Conservation (phyloP, 2,888 invertebrate species). For the Podabrus alpinus region DNA sequence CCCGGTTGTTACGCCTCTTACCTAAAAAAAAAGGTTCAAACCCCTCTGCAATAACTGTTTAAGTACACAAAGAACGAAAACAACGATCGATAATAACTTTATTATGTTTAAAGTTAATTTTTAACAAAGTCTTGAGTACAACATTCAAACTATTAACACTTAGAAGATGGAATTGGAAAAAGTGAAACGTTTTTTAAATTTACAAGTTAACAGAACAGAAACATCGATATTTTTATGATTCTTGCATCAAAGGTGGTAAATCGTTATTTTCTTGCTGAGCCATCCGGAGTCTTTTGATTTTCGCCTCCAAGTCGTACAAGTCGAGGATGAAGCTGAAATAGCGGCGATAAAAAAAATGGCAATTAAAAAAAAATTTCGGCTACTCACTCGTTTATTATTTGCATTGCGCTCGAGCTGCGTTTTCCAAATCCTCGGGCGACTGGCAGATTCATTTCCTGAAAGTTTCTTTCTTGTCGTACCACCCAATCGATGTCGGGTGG, state of each 20-base stretch:
- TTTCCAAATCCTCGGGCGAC: conserved; percentile 70
- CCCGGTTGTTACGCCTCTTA: too few relatives aligned
- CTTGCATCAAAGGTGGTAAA: neutral
- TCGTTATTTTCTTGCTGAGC: conserved; percentile 9
- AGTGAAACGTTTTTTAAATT: neutral
- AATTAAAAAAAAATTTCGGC: too few relatives aligned
- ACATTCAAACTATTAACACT: conserved; percentile 16
- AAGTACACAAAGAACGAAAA: neutral
- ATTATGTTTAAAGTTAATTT: conserved; percentile 7
- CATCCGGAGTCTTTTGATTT: conserved; percentile 36
- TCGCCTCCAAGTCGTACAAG: conserved; percentile 40
- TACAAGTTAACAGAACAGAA: neutral
- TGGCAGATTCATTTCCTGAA: conserved; percentile 66
- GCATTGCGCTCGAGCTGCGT: conserved; percentile 58
- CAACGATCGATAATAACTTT: conserved; percentile 19
- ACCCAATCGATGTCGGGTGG: conserved; percentile 20
- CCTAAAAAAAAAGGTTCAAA: too few relatives aligned
- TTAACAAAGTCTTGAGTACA: conserved; percentile 13
- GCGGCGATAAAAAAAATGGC: neutral
- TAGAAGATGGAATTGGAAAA: neutral
- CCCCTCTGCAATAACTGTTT: too few relatives aligned
- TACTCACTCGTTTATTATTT: conserved; percentile 38
- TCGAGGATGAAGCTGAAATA: conserved; percentile 41
- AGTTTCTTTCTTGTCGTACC: conserved; percentile 53
- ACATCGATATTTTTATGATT: neutral